phyloP scores from a whole-genome alignment of 2,797 vertebrate species.

The Botia almorhae region DNA sequence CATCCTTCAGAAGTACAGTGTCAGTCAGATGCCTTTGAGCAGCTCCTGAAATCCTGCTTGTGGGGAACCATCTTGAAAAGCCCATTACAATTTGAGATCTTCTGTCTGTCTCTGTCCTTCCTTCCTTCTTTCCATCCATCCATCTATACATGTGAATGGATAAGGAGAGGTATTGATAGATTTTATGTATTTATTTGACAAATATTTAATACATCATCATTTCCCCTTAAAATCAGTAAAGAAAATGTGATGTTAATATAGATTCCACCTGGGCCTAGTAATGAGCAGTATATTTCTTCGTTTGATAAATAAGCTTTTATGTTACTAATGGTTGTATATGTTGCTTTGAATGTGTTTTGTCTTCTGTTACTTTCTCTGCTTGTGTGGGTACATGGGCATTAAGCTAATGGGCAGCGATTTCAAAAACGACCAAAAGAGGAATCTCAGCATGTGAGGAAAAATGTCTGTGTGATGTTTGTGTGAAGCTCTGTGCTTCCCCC shows the following conservation, averaged over 20 bases:
- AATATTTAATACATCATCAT: too few species aligned
- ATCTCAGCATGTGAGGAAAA: slow-evolving; percentile 32
- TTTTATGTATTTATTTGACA: too few species aligned
- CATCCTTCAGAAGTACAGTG: neutral
- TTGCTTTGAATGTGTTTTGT: neutral
- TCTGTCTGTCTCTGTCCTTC: neutral
- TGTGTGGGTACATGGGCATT: neutral
- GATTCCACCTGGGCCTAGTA: too few species aligned
- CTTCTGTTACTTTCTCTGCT: neutral
- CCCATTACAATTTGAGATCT: neutral
- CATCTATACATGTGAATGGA: neutral
- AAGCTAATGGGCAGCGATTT: slow-evolving; percentile 44
- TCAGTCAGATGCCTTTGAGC: slow-evolving; percentile 5
- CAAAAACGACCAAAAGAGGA: slow-evolving; percentile 39
- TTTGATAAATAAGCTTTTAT: neutral
- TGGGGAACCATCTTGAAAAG: neutral
- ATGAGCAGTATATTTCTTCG: neutral
- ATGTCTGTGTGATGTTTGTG: neutral
- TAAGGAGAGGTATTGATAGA: too few species aligned
- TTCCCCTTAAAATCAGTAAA: too few species aligned
- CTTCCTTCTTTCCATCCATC: neutral
- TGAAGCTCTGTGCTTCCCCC: slow-evolving; percentile 34
- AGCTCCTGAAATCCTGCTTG: neutral
- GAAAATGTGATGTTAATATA: too few species aligned
- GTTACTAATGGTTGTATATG: neutral